phyloP scores from a whole-genome alignment of 2,888 invertebrate genomes.

The Rhaphigaster nebulosa region DNA sequence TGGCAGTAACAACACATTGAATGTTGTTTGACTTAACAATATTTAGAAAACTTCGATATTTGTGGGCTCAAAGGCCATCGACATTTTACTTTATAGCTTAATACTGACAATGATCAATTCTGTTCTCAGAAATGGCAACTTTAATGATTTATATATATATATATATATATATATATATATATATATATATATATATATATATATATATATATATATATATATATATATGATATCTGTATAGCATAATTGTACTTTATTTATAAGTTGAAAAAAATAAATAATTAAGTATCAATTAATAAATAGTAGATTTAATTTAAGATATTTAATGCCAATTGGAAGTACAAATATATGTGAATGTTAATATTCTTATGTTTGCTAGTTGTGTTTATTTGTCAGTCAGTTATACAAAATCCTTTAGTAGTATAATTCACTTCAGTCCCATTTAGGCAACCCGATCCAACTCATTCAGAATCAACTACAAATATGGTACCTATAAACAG shows the following conservation, averaged over 20 bases:
- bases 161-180: too few relatives aligned
- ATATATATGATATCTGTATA: too few relatives aligned
- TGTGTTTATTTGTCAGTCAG: too few relatives aligned
- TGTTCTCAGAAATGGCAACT: not conserved
- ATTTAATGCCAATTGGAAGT: not conserved
- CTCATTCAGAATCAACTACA: too few relatives aligned
- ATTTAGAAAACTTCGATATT: not conserved
- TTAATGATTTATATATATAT: not conserved
- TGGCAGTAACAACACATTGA: conserved; percentile 48
- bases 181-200: too few relatives aligned
- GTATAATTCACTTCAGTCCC: too few relatives aligned
- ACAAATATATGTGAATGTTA: not conserved
- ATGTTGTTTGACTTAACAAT: conserved; percentile 29
- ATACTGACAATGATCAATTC: not conserved
- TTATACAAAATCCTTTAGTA: too few relatives aligned
- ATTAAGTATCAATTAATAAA: not conserved
- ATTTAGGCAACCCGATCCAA: too few relatives aligned
- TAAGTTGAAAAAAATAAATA: not conserved
- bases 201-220: too few relatives aligned
- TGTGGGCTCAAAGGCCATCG: not conserved
- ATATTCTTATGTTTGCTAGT: not conserved
- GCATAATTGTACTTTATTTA: not conserved
- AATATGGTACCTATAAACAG: too few relatives aligned
- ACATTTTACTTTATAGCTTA: not conserved
- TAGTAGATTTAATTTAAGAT: not conserved